Conservation (phyloP, 2,888 invertebrate genomes). For the Chrysina gloriosa region DNA sequence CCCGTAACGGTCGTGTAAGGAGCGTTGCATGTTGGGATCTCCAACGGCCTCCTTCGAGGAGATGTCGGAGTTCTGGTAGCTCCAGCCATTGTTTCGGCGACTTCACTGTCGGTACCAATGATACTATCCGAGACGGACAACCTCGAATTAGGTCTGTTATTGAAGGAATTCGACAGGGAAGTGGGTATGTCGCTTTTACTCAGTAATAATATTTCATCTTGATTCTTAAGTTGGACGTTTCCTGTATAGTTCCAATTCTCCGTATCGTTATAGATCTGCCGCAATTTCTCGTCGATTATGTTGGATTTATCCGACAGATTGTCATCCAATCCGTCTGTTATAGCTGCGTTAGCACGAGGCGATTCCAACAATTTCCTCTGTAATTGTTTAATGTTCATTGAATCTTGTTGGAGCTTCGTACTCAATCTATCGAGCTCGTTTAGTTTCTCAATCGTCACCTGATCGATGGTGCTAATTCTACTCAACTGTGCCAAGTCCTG, state of each 20-base stretch:
- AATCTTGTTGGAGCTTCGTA: slow-evolving; percentile 81
- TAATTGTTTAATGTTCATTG: slow-evolving; percentile 80
- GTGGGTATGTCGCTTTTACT: slow-evolving; percentile 64
- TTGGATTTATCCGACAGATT: slow-evolving; percentile 73
- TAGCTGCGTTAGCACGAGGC: slow-evolving; percentile 69
- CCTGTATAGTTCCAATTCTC: slow-evolving; percentile 77
- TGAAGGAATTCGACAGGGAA: no score
- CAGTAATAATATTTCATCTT: slow-evolving; percentile 71
- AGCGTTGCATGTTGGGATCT: slow-evolving; percentile 69
- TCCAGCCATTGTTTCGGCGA: slow-evolving; percentile 70
- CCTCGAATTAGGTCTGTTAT: slow-evolving; percentile 71
- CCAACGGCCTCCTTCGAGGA: slow-evolving; percentile 70
- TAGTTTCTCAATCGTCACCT: slow-evolving; percentile 81
- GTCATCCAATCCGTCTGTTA: slow-evolving; percentile 68
- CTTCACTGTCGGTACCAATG: slow-evolving; percentile 73
- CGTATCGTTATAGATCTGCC: slow-evolving; percentile 74
- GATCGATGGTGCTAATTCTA: slow-evolving; percentile 80
- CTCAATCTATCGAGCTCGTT: slow-evolving; percentile 83
- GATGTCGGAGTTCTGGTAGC: slow-evolving; percentile 68
- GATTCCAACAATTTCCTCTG: slow-evolving; percentile 78
- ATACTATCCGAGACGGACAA: slow-evolving; percentile 73
- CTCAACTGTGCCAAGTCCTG: slow-evolving; percentile 82
- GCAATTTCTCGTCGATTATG: slow-evolving; percentile 76
- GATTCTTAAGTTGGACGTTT: slow-evolving; percentile 72
- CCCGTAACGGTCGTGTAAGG: slow-evolving; percentile 75